Percentiles rank a stretch among this genome's conserved stretches.
phyloP scores from a whole-genome alignment of 2,113 vertebrate species.

The Aldabrachelys gigantea region DNA sequence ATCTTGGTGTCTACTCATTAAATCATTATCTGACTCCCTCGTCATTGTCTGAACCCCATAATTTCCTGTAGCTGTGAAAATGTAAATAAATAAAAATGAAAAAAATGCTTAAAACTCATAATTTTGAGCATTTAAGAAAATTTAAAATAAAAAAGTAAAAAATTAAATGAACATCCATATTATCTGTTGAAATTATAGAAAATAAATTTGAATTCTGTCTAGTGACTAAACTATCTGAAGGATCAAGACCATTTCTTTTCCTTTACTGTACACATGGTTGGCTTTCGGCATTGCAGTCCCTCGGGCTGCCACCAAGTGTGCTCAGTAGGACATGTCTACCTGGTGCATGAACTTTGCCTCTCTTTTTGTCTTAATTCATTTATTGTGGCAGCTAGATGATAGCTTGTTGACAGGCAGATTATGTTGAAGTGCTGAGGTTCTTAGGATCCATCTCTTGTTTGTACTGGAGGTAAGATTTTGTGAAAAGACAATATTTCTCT shows the following conservation, averaged over 20 bases:
- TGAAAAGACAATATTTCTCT: neutral
- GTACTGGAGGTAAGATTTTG: neutral
- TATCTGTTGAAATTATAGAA: neutral
- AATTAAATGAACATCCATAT: neutral
- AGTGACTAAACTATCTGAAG: neutral
- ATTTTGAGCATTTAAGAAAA: neutral
- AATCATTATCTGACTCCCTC: neutral
- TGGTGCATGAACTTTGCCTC: neutral
- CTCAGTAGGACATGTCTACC: conserved; percentile 11
- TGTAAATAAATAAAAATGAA: neutral
- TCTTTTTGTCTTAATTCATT: neutral
- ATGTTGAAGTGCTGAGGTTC: fast-evolving
- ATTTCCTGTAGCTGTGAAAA: neutral
- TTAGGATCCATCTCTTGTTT: neutral
- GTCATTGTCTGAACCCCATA: too few species aligned
- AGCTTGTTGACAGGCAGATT: neutral
- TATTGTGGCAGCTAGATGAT: fast-evolving
- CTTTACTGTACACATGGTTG: neutral
- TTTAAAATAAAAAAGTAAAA: neutral
- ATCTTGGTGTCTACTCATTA: neutral
- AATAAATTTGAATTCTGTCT: neutral
- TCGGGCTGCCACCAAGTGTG: conserved; percentile 13
- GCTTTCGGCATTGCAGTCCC: neutral
- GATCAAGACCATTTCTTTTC: neutral
- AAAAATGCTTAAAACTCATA: neutral